phyloP scores from a whole-genome alignment of 1,140 invertebrate species.

The Drosophila dunni region DNA sequence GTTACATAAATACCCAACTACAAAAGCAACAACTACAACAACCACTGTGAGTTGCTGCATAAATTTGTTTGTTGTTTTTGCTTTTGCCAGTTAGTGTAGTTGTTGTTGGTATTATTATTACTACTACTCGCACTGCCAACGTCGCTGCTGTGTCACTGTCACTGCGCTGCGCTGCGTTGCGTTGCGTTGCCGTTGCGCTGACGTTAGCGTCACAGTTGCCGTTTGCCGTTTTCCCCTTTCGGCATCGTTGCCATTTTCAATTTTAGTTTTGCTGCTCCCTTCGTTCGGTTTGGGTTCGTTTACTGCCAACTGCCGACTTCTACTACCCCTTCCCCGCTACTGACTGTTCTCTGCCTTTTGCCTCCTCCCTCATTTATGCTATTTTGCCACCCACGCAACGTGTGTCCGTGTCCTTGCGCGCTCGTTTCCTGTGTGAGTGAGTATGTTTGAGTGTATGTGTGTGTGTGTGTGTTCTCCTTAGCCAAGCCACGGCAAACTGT shows the following conservation, averaged over 20 bases:
- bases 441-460: conserved; percentile 3
- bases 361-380: not conserved
- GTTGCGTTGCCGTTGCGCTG: conserved; percentile 39
- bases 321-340: conserved; percentile 22
- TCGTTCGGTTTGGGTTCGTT: conserved; percentile 49
- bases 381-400: conserved; percentile 54
- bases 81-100: conserved; percentile 27
- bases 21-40: conserved; percentile 34
- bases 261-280: conserved; percentile 76
- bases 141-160: conserved; percentile 63
- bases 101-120: conserved; percentile 54
- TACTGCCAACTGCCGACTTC: conserved; percentile 45
- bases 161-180: conserved; percentile 20
- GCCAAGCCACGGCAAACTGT: conserved; percentile 1
- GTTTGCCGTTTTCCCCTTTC: conserved; percentile 45
- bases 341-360: not conserved
- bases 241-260: conserved; percentile 73
- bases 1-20: conserved; percentile 73
- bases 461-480: conserved; percentile 17
- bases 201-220: conserved; percentile 34
- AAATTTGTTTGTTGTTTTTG: conserved; percentile 58
- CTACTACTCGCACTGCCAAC: conserved; percentile 60
- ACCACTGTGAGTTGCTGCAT: conserved; percentile 53
- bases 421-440: conserved; percentile 61
- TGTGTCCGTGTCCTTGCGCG: conserved; percentile 80